A percentile compares a stretch with the other conserved stretches of the same genome.
Conservation (phyloP, 2,888 invertebrate species). For the Thereva nobilitata region DNA sequence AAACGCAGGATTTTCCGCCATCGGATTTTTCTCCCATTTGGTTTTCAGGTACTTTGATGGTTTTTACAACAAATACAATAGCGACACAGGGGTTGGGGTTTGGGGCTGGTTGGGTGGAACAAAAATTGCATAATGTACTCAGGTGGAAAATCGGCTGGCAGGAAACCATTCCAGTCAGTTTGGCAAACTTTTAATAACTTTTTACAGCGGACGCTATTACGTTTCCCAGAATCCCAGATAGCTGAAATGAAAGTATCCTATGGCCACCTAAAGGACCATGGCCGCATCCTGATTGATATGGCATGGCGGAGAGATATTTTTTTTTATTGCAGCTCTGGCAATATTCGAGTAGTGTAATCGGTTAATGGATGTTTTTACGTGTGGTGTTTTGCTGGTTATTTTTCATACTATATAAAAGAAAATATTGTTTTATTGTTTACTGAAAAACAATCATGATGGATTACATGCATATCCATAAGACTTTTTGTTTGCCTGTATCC, state of each 20-base stretch:
- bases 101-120: not conserved
- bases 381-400: no score
- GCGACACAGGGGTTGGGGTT: not conserved
- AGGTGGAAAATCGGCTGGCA: not conserved
- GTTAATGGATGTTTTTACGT: no score
- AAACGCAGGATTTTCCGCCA: no score
- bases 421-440: no score
- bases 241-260: slow-evolving; percentile 28
- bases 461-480: no score
- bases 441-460: no score
- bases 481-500: no score
- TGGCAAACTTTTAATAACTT: slow-evolving; percentile 34
- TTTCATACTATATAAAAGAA: no score
- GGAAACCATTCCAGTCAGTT: slow-evolving; percentile 25
- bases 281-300: slow-evolving; percentile 28
- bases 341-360: no score
- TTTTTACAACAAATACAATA: not conserved
- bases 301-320: slow-evolving; percentile 15
- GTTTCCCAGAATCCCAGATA: slow-evolving; percentile 1
- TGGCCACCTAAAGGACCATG: slow-evolving; percentile 1
- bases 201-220: slow-evolving; percentile 17
- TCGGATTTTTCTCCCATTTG: no score
- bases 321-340: not conserved
- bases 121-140: slow-evolving; percentile 7
- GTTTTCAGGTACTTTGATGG: no score